Evolutionary conservation across 2,113 vertebrate species (phyloP).

Genomic region (Heterocephalus glaber): DNA sequence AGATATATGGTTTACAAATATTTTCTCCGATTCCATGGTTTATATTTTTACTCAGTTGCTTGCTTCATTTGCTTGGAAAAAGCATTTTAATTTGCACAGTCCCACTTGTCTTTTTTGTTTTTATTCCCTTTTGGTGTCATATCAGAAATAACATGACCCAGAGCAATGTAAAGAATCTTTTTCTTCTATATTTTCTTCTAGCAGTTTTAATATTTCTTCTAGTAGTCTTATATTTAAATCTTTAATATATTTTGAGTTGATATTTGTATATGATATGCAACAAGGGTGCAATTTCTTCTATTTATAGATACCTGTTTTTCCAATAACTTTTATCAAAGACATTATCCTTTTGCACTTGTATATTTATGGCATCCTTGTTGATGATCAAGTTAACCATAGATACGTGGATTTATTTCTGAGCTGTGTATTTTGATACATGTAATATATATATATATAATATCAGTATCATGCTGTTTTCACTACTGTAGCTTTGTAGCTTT

Average conservation of each 20-base stretch:
- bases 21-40: background rate
- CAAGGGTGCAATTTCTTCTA: background rate
- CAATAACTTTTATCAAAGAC: background rate
- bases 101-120: background rate
- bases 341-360: background rate
- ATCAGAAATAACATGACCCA: background rate
- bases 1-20: background rate
- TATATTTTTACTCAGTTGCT: background rate
- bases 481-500: background rate
- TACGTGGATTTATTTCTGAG: background rate
- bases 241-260: background rate
- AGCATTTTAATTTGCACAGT: background rate
- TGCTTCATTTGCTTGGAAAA: background rate
- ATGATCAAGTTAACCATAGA: background rate
- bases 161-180: background rate
- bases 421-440: background rate
- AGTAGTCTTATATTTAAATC: background rate
- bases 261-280: background rate
- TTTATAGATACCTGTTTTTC: background rate
- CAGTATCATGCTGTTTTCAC: background rate
- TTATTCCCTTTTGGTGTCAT: background rate
- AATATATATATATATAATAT: background rate
- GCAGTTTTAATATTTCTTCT: background rate
- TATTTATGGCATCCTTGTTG: background rate
- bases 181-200: background rate